Conservation (phyloP, 2,113 vertebrate genomes). For the Tyto alba region DNA sequence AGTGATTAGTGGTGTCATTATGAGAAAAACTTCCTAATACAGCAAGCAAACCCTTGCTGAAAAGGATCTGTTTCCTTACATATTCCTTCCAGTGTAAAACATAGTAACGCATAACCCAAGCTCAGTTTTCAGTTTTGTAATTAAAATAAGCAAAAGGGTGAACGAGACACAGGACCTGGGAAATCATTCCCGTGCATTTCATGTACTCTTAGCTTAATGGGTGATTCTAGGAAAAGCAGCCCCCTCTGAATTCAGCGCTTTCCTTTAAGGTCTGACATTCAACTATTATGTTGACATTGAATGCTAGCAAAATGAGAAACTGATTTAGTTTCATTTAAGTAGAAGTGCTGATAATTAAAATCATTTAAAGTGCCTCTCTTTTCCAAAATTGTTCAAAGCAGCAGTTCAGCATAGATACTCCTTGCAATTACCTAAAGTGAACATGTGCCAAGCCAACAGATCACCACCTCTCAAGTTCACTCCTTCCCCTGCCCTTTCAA, state of each 20-base stretch:
- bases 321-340: background rate
- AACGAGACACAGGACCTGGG: background rate
- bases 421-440: background rate
- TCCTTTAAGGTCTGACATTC: background rate
- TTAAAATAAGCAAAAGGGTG: too few relatives aligned
- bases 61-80: background rate
- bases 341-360: background rate
- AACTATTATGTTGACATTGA: background rate
- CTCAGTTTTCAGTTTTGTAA: background rate
- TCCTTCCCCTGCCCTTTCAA: background rate
- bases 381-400: background rate
- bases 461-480: background rate
- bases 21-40: background rate
- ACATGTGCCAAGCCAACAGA: background rate
- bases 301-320: background rate
- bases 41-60: background rate
- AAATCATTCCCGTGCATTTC: background rate
- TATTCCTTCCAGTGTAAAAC: background rate
- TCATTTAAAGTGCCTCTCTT: background rate
- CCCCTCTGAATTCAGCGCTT: fast-evolving
- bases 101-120: background rate
- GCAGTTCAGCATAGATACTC: background rate
- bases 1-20: background rate
- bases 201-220: background rate
- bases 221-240: background rate